phyloP scores from a whole-genome alignment of 1,140 invertebrate species.

The Atta colombica region DNA sequence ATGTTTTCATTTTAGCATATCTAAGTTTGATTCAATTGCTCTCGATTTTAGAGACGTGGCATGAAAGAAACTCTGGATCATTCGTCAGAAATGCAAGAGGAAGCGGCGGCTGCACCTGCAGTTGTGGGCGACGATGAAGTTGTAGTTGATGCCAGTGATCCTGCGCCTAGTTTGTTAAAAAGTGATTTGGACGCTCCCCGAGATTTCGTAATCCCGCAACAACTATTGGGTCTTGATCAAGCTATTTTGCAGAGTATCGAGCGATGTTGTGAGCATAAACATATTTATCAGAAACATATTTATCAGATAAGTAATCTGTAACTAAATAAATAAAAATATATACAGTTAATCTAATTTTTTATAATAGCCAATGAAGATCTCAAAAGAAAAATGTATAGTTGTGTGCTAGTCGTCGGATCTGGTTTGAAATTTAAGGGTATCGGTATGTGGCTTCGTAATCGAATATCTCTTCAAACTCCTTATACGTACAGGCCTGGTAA shows the following conservation, averaged over 20 bases:
- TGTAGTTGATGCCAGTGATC: constrained; percentile 91
- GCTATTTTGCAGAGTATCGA: constrained; percentile 97
- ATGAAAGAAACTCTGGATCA: constrained; percentile 89
- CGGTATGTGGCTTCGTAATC: constrained; percentile 95
- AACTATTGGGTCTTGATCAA: constrained; percentile 95
- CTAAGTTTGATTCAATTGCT: neutral
- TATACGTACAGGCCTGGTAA: constrained; percentile 90
- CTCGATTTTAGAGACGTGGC: constrained; percentile 86
- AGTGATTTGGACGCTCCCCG: constrained; percentile 86
- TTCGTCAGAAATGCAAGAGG: constrained; percentile 84
- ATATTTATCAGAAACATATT: constrained; percentile 35
- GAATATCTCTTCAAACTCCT: constrained; percentile 94
- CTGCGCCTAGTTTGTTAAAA: constrained; percentile 83
- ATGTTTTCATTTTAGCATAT: constrained; percentile 28
- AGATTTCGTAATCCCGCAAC: constrained; percentile 91
- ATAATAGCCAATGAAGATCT: constrained; percentile 92
- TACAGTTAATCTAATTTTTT: constrained; percentile 64
- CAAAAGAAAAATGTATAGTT: constrained; percentile 97
- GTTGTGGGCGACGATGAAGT: constrained; percentile 91
- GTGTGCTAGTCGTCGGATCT: constrained; percentile 96
- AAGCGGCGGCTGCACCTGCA: constrained; percentile 78
- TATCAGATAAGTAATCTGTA: constrained; percentile 11
- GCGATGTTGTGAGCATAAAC: constrained; percentile 90
- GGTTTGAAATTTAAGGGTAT: constrained; percentile 96
- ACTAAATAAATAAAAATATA: neutral